phyloP scores from a whole-genome alignment of 2,113 vertebrate genomes.

The Cyprinodon tularosa region DNA sequence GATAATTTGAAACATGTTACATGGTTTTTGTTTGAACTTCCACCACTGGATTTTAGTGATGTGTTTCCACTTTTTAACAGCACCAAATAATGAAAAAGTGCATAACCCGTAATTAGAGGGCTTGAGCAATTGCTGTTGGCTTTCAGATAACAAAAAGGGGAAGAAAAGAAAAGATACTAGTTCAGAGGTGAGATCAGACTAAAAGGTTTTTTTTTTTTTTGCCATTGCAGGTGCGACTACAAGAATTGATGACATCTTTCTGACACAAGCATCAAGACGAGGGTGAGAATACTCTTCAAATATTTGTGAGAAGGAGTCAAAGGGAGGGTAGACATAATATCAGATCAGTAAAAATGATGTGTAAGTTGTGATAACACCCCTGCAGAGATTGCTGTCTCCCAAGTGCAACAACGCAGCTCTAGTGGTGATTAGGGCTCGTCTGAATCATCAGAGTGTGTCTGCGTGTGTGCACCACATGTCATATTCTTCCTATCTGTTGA shows the following conservation, averaged over 20 bases:
- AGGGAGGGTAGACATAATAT: slow-evolving; percentile 20
- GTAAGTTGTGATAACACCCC: slow-evolving; percentile 61
- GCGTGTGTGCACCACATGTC: slow-evolving; percentile 7
- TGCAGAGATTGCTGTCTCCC: slow-evolving; percentile 51
- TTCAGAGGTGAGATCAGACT: neutral
- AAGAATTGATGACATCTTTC: neutral
- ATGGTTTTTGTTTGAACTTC: neutral
- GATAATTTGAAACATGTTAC: neutral
- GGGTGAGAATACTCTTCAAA: neutral
- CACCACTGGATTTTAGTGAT: neutral
- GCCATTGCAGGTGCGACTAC: neutral
- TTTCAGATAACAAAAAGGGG: neutral
- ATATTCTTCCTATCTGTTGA: slow-evolving; percentile 25
- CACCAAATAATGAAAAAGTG: neutral
- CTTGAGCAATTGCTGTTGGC: neutral
- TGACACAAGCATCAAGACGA: neutral
- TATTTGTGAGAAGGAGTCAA: neutral
- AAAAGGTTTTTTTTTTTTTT: neutral
- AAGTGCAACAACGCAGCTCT: slow-evolving; percentile 52
- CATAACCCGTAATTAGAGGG: neutral
- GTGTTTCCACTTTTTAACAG: neutral
- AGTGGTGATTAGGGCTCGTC: slow-evolving; percentile 38
- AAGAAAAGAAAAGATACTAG: neutral
- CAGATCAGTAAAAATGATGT: slow-evolving; percentile 28
- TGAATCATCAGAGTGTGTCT: slow-evolving; percentile 34